Evolutionary conservation across 2,888 invertebrate genomes (phyloP).

Genomic region (Agonopterix subpropinquella): DNA sequence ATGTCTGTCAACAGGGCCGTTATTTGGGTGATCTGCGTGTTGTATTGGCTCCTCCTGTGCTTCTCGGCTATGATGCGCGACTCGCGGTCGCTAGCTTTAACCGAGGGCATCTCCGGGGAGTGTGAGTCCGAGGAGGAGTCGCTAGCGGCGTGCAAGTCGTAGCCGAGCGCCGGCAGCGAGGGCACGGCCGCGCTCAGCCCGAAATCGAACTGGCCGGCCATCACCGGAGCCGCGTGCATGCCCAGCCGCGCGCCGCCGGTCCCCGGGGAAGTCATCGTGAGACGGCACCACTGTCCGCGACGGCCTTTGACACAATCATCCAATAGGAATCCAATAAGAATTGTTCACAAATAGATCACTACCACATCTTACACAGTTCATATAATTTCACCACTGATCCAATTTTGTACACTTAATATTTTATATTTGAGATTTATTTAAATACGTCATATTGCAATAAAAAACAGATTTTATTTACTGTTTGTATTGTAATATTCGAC

Average conservation of each 20-base stretch:
- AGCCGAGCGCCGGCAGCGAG: constrained; percentile 26
- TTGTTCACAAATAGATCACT: not conserved
- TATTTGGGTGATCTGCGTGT: constrained; percentile 88
- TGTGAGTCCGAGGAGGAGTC: constrained; percentile 64
- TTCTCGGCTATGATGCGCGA: constrained; percentile 94
- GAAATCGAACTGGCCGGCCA: constrained; percentile 42
- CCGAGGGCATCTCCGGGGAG: constrained; percentile 53
- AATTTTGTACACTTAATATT: not conserved
- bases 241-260: constrained; percentile 36
- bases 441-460: not conserved
- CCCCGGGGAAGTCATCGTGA: constrained; percentile 49
- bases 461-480: not conserved
- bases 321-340: constrained; percentile 6
- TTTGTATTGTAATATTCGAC: not conserved
- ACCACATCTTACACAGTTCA: not conserved
- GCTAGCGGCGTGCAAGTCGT: constrained; percentile 37
- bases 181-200: constrained; percentile 41
- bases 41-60: constrained; percentile 91
- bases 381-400: not conserved
- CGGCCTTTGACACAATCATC: constrained; percentile 7
- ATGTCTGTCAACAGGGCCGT: constrained; percentile 90
- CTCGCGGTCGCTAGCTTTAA: constrained; percentile 83
- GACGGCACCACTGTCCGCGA: constrained; percentile 2
- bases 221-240: constrained; percentile 28
- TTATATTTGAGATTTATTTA: not conserved